These are phyloP conservation scores for Furcula furcula DNA, from an alignment of 2,888 invertebrate genomes.

Conservation along the genomic window DNA sequence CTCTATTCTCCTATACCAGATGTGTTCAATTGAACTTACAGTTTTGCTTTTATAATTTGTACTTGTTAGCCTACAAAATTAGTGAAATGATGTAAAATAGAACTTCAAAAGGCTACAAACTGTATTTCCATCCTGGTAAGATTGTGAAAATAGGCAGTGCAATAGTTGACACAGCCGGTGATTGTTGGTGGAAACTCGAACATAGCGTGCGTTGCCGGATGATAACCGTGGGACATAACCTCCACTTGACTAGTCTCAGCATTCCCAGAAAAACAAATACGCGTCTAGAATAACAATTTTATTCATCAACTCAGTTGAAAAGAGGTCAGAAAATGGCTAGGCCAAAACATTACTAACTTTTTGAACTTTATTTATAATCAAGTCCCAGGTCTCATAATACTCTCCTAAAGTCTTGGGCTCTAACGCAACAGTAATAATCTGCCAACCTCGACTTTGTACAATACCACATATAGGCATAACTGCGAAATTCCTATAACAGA, in stretches of 20 bases:
- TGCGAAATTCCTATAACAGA: slow-evolving; percentile 55
- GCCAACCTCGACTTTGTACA: slow-evolving; percentile 66
- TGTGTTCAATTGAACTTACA: too few species aligned
- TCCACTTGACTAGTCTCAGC: slow-evolving; percentile 66
- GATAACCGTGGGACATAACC: slow-evolving; percentile 68
- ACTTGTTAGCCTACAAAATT: too few species aligned
- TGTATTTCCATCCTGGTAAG: slow-evolving; percentile 72
- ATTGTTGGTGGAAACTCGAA: slow-evolving; percentile 71
- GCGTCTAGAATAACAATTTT: too few species aligned
- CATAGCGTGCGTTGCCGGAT: slow-evolving; percentile 60
- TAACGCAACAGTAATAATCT: slow-evolving; percentile 69
- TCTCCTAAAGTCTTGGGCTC: slow-evolving; percentile 64
- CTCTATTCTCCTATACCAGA: too few species aligned
- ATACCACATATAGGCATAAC: slow-evolving; percentile 72
- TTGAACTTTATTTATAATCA: slow-evolving; percentile 59
- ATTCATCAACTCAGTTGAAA: neutral
- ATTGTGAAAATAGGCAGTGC: slow-evolving; percentile 66
- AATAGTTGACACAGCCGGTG: slow-evolving; percentile 68
- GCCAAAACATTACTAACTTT: slow-evolving; percentile 43
- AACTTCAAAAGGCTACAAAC: slow-evolving; percentile 39
- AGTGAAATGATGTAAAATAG: too few species aligned
- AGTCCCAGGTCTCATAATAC: slow-evolving; percentile 69
- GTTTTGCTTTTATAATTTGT: too few species aligned
- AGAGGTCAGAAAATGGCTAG: neutral
- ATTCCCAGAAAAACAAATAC: slow-evolving; percentile 57